These are phyloP conservation scores for Synergus itoensis DNA, from an alignment of 2,888 invertebrate species.

Conservation along the genomic window DNA sequence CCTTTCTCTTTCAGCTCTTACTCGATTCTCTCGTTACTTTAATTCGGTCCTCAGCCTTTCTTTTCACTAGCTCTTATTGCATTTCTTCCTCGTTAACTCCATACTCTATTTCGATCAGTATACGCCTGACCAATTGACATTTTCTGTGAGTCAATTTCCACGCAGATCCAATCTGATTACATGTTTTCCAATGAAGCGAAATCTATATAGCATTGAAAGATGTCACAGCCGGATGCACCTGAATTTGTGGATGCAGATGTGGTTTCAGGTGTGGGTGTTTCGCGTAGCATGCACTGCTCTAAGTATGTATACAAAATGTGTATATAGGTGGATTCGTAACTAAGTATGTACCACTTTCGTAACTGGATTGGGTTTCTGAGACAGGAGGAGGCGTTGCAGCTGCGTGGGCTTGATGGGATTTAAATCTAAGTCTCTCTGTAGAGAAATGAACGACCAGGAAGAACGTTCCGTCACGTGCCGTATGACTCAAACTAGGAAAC, in stretches of 20 bases:
- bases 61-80: constrained; percentile 11
- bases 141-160: constrained; percentile 47
- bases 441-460: constrained; percentile 36
- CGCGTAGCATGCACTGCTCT: constrained; percentile 1
- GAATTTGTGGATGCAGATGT: constrained; percentile 1
- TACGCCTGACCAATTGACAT: constrained; percentile 49
- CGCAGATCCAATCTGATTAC: background rate
- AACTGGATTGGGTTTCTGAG: constrained; percentile 37
- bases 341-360: constrained; percentile 19
- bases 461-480: constrained; percentile 13
- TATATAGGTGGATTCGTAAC: constrained; percentile 17
- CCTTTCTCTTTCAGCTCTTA: background rate
- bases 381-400: constrained; percentile 24
- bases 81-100: constrained; percentile 2
- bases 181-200: constrained; percentile 17
- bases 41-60: background rate
- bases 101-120: constrained; percentile 36
- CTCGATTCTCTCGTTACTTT: background rate
- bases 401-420: constrained; percentile 29
- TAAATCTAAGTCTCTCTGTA: constrained; percentile 9
- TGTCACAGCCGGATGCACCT: constrained; percentile 19
- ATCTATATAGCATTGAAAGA: constrained; percentile 7
- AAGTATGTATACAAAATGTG: background rate
- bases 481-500: constrained; percentile 33
- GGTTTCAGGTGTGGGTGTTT: background rate